Conservation (phyloP, 2,888 invertebrate species). For the Ferrisia virgata region DNA sequence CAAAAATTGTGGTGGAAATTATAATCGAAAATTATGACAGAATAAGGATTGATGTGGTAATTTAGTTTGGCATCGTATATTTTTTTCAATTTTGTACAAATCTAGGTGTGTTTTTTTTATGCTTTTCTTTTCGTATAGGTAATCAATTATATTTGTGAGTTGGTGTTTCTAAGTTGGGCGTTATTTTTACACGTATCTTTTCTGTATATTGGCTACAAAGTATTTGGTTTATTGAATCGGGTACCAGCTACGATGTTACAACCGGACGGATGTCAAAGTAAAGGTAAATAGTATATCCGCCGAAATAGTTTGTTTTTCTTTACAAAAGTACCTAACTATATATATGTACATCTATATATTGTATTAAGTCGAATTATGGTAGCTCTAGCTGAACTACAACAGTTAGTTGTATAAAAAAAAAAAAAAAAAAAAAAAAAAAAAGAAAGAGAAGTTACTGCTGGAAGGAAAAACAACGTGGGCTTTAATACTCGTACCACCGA, state of each 20-base stretch:
- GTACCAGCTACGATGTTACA: constrained; percentile 55
- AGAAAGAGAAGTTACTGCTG: background rate
- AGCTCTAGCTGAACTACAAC: no score
- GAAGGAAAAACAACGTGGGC: background rate
- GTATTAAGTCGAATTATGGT: no score
- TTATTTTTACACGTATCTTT: constrained; percentile 58
- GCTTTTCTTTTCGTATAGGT: constrained; percentile 51
- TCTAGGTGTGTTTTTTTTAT: background rate
- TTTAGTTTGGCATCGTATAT: background rate
- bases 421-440: background rate
- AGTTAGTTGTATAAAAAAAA: no score
- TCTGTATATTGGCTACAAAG: constrained; percentile 58
- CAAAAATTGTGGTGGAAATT: background rate
- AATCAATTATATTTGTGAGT: constrained; percentile 56
- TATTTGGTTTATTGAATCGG: constrained; percentile 55
- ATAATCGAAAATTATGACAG: constrained; percentile 3
- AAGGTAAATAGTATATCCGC: constrained; percentile 34
- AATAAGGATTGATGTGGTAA: background rate
- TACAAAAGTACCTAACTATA: background rate
- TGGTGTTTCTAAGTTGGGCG: constrained; percentile 59
- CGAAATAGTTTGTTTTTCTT: background rate
- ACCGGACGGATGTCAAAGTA: constrained; percentile 49
- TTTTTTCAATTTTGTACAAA: background rate
- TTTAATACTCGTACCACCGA: background rate
- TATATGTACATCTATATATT: no score